Evolutionary conservation across 2,797 vertebrate species (phyloP).

Genomic region (Vipera latastei): DNA sequence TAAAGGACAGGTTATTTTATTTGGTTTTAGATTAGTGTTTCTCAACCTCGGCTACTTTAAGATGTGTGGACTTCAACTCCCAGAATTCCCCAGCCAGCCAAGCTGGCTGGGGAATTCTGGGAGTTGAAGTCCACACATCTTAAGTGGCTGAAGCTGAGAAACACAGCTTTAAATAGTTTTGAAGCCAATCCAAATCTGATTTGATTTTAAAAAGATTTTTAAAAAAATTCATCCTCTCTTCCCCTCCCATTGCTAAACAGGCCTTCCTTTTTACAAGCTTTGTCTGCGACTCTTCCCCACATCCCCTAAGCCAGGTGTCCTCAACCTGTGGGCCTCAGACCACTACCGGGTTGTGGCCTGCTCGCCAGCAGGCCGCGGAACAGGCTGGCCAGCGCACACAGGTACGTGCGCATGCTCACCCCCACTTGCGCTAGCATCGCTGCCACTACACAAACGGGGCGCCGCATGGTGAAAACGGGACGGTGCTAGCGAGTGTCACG

Average conservation of each 20-base stretch:
- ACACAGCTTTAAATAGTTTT: background rate
- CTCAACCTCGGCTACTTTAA: too few species aligned
- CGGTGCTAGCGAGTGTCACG: too few species aligned
- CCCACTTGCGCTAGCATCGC: too few species aligned
- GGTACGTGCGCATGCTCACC: too few species aligned
- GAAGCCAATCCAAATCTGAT: background rate
- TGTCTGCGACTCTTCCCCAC: too few species aligned
- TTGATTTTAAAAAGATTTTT: background rate
- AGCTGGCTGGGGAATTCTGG: background rate
- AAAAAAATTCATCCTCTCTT: background rate
- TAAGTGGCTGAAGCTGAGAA: background rate
- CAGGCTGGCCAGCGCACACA: too few species aligned
- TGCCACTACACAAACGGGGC: too few species aligned
- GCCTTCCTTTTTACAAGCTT: background rate
- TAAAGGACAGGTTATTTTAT: background rate
- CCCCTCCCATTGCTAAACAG: background rate
- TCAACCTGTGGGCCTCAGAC: too few species aligned
- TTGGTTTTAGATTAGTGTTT: background rate
- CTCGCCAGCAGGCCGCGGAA: too few species aligned
- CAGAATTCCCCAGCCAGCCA: background rate
- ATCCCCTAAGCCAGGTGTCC: too few species aligned
- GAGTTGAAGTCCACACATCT: background rate
- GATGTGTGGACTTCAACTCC: background rate
- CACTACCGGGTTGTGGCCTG: too few species aligned
- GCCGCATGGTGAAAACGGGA: too few species aligned